Percentiles rank a stretch among this genome's conserved stretches.
phyloP scores from a whole-genome alignment of 30 jellyfish, hydroid and myxozoan genomes.

The Rhopilema esculentum region DNA sequence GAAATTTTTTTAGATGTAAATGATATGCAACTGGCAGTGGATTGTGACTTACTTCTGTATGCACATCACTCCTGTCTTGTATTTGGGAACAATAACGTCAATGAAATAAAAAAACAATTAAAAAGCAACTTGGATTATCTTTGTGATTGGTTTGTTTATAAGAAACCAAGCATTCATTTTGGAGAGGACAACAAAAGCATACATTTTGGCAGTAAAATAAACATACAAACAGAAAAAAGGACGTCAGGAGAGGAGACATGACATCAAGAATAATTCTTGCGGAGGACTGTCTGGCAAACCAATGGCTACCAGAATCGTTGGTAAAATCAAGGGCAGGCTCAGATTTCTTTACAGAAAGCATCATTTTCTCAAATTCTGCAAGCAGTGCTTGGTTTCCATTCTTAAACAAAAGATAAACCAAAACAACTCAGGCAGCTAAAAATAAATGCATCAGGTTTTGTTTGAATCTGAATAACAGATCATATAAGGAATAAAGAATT shows the following conservation, averaged over 20 bases:
- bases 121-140: too few species aligned
- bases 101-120: too few species aligned
- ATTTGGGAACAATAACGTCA: too few species aligned
- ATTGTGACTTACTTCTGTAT: too few species aligned
- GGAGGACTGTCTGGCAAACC: constrained; percentile 22
- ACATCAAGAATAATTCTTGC: constrained; percentile 32
- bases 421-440: neutral
- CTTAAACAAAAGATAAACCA: constrained; percentile 23
- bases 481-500: neutral
- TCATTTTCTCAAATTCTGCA: constrained; percentile 33
- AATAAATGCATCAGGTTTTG: neutral
- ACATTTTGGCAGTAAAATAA: neutral
- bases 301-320: constrained; percentile 31
- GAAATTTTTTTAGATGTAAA: too few species aligned
- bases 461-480: neutral
- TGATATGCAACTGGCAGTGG: too few species aligned
- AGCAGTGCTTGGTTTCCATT: constrained; percentile 58
- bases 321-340: constrained; percentile 18
- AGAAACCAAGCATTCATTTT: too few species aligned
- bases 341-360: constrained; percentile 41
- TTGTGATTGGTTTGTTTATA: too few species aligned
- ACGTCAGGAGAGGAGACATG: neutral
- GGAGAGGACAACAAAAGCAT: too few species aligned
- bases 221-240: neutral
- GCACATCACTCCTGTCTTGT: too few species aligned